Percentiles rank a stretch among this genome's conserved stretches.
These are phyloP conservation scores for Pterostichus niger DNA, from an alignment of 2,888 invertebrate species.

Conservation along the genomic window DNA sequence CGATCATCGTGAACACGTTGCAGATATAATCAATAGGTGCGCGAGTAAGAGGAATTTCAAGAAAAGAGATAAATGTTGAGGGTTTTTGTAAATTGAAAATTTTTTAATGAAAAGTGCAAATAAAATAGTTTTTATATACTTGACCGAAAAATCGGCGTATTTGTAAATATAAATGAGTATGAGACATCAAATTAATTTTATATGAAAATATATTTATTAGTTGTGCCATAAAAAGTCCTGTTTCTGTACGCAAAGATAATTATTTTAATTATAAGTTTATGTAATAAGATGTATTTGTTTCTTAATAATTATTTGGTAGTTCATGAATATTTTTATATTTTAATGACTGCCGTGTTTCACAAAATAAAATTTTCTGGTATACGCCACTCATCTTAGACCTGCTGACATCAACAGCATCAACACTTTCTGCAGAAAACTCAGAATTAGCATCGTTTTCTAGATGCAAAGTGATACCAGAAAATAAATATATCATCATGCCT, in stretches of 20 bases:
- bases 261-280: too few species aligned
- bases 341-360: too few species aligned
- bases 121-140: constrained; percentile 41
- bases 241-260: neutral
- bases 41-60: constrained; percentile 95
- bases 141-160: constrained; percentile 18
- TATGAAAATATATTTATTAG: constrained; percentile 47
- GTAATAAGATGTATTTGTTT: too few species aligned
- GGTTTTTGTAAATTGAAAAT: neutral
- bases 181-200: constrained; percentile 48
- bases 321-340: too few species aligned
- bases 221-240: constrained; percentile 43
- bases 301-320: too few species aligned
- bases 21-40: constrained; percentile 93
- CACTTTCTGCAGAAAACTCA: too few species aligned
- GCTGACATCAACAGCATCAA: too few species aligned
- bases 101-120: constrained; percentile 26
- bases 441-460: too few species aligned
- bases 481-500: too few species aligned
- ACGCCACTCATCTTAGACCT: too few species aligned
- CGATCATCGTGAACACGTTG: constrained; percentile 93
- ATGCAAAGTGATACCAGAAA: too few species aligned
- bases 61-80: constrained; percentile 87
- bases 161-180: constrained; percentile 28
- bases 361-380: too few species aligned